phyloP scores from a whole-genome alignment of 53 echinoderm and acorn worm genomes.

The Paelopatides confundens region DNA sequence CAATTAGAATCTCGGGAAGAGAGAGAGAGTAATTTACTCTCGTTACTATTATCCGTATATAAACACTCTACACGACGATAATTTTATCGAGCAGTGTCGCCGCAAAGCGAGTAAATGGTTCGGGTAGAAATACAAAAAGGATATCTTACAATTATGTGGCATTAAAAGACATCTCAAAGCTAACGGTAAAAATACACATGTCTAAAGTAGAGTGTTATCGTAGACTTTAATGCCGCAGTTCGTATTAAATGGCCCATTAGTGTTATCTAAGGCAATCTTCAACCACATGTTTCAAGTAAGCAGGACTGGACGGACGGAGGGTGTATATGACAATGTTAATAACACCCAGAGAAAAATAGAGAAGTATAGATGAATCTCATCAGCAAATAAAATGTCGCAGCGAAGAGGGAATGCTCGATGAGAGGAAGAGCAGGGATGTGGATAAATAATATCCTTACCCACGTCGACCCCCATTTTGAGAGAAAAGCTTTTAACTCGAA shows the following conservation, averaged over 20 bases:
- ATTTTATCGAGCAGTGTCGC: conserved; percentile 31
- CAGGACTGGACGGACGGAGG: background rate
- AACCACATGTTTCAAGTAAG: conserved; percentile 24
- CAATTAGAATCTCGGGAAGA: background rate
- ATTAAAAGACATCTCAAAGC: conserved; percentile 33
- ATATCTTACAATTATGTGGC: conserved; percentile 40
- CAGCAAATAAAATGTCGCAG: conserved; percentile 26
- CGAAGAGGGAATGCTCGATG: background rate
- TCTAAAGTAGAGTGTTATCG: conserved; percentile 39
- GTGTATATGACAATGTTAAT: conserved; percentile 33
- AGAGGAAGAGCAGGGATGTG: background rate
- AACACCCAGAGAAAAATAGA: background rate
- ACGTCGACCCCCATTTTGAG: conserved; percentile 7
- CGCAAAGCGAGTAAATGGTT: conserved; percentile 25
- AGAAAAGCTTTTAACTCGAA: conserved; percentile 24
- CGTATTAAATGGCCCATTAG: conserved; percentile 42
- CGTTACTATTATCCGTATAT: conserved; percentile 40
- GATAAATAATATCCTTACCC: background rate
- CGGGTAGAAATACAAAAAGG: conserved; percentile 6
- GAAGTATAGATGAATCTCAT: background rate
- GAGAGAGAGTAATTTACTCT: conserved; percentile 9
- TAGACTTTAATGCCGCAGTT: conserved; percentile 28
- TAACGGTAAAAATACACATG: background rate
- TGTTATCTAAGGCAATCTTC: conserved; percentile 31
- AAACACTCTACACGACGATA: conserved; percentile 14